Conservation (phyloP, 1,140 invertebrate genomes). For the Cecropterus lyciades region DNA sequence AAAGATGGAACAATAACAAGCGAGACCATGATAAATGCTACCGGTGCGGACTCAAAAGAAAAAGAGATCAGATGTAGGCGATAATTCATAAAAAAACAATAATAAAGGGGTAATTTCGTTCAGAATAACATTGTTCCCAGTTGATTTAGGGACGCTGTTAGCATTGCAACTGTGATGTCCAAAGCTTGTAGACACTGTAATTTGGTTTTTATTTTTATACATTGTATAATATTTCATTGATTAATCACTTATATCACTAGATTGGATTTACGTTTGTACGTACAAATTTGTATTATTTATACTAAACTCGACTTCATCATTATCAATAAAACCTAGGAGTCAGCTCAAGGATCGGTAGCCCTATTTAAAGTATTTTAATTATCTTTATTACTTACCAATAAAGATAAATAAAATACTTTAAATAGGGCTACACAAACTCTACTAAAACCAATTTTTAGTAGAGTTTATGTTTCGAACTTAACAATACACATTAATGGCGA, state of each 20-base stretch:
- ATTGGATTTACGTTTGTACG: no score
- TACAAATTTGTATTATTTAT: no score
- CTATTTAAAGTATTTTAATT: no score
- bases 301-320: no score
- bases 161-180: slow-evolving; percentile 17
- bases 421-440: no score
- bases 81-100: slow-evolving; percentile 68
- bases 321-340: no score
- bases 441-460: no score
- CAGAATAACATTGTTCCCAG: slow-evolving; percentile 51
- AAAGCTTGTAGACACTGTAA: slow-evolving; percentile 17
- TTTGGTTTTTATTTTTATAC: slow-evolving; percentile 1
- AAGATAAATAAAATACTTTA: no score
- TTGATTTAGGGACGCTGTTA: slow-evolving; percentile 42
- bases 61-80: slow-evolving; percentile 55
- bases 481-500: no score
- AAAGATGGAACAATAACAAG: slow-evolving; percentile 55
- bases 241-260: neutral
- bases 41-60: slow-evolving; percentile 55
- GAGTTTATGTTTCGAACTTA: no score
- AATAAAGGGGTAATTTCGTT: slow-evolving; percentile 53
- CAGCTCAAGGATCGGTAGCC: no score
- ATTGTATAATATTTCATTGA: neutral
- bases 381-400: no score
- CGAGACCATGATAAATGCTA: slow-evolving; percentile 59